Evolutionary conservation across 2,888 invertebrate species (phyloP), one percentile per base, ranked within the genome.

Genomic region (Malthinus seriepunctatus): DNA sequence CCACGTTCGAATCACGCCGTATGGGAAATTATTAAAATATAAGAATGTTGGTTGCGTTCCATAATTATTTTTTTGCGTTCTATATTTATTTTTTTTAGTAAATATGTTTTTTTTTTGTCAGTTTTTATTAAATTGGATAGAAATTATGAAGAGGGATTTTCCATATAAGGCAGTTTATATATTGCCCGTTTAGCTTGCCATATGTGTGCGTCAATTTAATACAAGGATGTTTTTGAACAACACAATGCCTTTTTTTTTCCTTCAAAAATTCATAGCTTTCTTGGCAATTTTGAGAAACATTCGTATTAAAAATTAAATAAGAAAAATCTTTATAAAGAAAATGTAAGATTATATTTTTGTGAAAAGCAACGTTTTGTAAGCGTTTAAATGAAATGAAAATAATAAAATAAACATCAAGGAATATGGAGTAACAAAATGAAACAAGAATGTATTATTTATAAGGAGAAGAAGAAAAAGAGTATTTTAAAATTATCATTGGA

Each of bases 391-490:
- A 42, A 42, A 15, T 23, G 39, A 42, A 42, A 42, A 23, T 23
- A 15, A 42, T 42, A 42, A 42, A 42, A 42, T 42, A 42, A 42
- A 42, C 23, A 42, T 15, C 39, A 15, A 15, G 23, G 15, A 42
- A 15, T 15, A 42, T 42, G 23, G 23, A 42, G 39, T 42, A 14
- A 42, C 39, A 42, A 23, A 23, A 42, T 42, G 23, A 42, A 42
- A 42, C 39, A n/a, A 42, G 39, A 42, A 42, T 15, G 39, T 42
- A 15, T 42, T 42, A 42, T 42, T 42, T 42, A 42, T 42, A 42
- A 42, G 39, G 23, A 14, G 39, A n/a, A 12, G 9, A 15, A 46
- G 9, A 45, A 10, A 39, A 45, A 45, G 32, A 45, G 11, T 31
- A 46, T 32, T 32, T 12, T 32, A 32, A 32, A 46, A 32, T 46